Evolutionary conservation across 92 coral and sea anemone species (phyloP).

Genomic region (Palythoa heliodiscus): DNA sequence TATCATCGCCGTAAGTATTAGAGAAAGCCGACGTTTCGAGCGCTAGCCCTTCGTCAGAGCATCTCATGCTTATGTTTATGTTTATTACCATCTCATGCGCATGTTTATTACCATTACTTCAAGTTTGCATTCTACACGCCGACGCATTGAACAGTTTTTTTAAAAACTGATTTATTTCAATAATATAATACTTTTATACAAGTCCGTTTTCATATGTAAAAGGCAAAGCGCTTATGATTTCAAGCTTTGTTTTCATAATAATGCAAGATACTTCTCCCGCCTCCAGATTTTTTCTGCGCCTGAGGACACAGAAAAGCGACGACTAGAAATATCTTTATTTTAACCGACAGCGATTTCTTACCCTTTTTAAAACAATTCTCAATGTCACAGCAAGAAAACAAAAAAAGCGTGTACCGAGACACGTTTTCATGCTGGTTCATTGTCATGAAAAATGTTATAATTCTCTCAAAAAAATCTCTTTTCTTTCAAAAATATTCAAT

Average conservation of each 20-base stretch:
- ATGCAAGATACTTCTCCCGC: neutral
- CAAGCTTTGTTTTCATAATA: neutral
- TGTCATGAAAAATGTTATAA: neutral
- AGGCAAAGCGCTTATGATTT: too few relatives aligned
- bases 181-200: too few relatives aligned
- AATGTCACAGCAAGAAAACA: neutral
- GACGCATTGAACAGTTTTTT: too few relatives aligned
- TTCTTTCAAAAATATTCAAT: neutral
- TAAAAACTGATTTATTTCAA: too few relatives aligned
- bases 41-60: too few relatives aligned
- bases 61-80: too few relatives aligned
- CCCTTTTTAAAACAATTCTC: neutral
- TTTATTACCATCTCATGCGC: too few relatives aligned
- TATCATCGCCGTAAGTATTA: too few relatives aligned
- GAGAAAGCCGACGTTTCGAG: too few relatives aligned
- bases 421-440: constrained; percentile 1
- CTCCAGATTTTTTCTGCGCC: neutral
- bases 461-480: neutral
- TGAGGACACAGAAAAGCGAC: neutral
- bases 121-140: too few relatives aligned
- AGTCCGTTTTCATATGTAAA: too few relatives aligned
- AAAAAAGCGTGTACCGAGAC: neutral
- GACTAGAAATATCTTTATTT: neutral
- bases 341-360: neutral
- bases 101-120: too few relatives aligned